Evolutionary conservation across 1,140 invertebrate genomes (phyloP).

Genomic region (Drosophila subpulchrella): DNA sequence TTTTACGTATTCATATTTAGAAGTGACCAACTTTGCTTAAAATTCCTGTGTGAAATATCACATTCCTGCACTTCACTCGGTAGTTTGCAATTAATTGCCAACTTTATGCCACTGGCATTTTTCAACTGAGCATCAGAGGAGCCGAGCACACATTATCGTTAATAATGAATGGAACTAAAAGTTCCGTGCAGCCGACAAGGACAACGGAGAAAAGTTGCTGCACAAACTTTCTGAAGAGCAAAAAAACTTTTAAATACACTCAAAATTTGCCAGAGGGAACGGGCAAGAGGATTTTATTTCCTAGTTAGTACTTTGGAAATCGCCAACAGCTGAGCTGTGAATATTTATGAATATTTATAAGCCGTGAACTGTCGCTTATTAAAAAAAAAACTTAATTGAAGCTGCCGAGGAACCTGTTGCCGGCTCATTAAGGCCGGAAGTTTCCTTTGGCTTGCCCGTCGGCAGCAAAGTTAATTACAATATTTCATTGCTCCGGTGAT

Average conservation of each 20-base stretch:
- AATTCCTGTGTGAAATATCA: constrained; percentile 11
- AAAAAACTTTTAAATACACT: constrained; percentile 57
- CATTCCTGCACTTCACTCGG: constrained; percentile 11
- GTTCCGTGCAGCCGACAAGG: constrained; percentile 28
- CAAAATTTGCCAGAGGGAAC: constrained; percentile 16
- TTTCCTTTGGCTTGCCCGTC: constrained; percentile 37
- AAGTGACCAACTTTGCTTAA: constrained; percentile 1
- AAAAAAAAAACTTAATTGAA: constrained; percentile 56
- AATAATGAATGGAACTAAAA: constrained; percentile 66
- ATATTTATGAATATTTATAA: constrained; percentile 79
- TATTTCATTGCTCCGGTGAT: constrained; percentile 53
- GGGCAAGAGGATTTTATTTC: neutral
- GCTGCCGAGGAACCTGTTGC: constrained; percentile 63
- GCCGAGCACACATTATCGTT: constrained; percentile 41
- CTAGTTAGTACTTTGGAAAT: constrained; percentile 10
- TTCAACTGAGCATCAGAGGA: constrained; percentile 23
- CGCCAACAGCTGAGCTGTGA: constrained; percentile 35
- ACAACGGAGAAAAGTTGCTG: constrained; percentile 31
- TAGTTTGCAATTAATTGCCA: constrained; percentile 50
- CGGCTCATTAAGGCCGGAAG: constrained; percentile 55
- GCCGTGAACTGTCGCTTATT: constrained; percentile 48
- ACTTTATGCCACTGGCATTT: constrained; percentile 32
- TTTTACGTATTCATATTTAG: neutral
- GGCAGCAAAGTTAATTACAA: constrained; percentile 71
- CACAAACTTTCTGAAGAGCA: constrained; percentile 23